phyloP scores from a whole-genome alignment of 2,888 invertebrate genomes.

The Tethea ocularis region DNA sequence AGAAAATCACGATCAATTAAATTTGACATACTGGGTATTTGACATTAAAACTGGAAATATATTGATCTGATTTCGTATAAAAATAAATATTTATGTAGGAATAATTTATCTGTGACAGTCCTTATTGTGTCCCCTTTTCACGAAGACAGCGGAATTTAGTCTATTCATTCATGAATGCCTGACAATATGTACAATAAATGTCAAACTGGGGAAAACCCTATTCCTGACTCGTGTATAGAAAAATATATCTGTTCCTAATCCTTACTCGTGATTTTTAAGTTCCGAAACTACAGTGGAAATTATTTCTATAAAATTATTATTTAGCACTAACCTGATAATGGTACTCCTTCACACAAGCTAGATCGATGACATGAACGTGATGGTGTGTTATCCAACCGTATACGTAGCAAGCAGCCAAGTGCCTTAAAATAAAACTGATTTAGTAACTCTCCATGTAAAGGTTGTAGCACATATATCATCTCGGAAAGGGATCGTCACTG shows the following conservation, averaged over 20 bases:
- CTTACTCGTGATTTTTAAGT: too few relatives aligned
- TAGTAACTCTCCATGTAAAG: too few relatives aligned
- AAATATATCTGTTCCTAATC: not conserved
- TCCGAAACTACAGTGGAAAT: too few relatives aligned
- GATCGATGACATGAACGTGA: conserved; percentile 59
- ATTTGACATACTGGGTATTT: not conserved
- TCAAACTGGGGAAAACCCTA: not conserved
- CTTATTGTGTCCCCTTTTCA: conserved; percentile 1
- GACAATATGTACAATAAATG: not conserved
- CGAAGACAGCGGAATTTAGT: not conserved
- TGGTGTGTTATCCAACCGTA: conserved; percentile 50
- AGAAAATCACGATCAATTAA: not conserved
- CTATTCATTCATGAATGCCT: not conserved
- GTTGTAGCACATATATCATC: too few relatives aligned
- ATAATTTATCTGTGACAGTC: not conserved
- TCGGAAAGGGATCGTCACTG: too few relatives aligned
- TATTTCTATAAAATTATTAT: not conserved
- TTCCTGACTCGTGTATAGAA: not conserved
- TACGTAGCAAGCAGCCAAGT: conserved; percentile 55
- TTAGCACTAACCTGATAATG: conserved; percentile 66
- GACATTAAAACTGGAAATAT: not conserved
- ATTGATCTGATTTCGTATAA: not conserved
- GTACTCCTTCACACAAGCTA: conserved; percentile 67
- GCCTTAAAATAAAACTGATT: conserved; percentile 44
- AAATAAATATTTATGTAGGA: not conserved